Evolutionary conservation across 2,888 invertebrate genomes (phyloP).

Genomic region (Sphaerophoria rueppellii): DNA sequence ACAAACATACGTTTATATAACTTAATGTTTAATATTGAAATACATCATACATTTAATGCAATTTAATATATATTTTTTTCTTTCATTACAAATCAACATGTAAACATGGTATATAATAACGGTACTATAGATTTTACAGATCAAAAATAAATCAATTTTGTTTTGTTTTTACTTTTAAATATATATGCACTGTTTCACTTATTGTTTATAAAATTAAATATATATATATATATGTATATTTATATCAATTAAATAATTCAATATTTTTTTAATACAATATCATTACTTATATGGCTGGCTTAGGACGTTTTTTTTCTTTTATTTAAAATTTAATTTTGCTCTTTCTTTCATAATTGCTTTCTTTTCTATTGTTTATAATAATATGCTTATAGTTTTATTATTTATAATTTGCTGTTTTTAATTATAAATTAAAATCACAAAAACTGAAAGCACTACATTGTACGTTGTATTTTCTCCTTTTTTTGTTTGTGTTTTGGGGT

Average conservation of each 20-base stretch:
- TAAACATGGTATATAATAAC: constrained; percentile 67
- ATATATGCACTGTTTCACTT: constrained; percentile 48
- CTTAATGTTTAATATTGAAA: constrained; percentile 53
- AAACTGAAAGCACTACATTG: constrained; percentile 60
- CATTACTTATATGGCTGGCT: constrained; percentile 66
- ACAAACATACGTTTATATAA: constrained; percentile 18
- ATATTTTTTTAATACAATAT: constrained; percentile 51
- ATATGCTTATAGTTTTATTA: no score
- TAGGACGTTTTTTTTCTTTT: constrained; percentile 68
- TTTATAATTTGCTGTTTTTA: not conserved
- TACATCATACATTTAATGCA: constrained; percentile 65
- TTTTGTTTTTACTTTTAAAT: not conserved
- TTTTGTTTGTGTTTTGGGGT: not conserved
- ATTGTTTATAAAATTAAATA: constrained; percentile 60
- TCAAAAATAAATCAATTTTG: constrained; percentile 62
- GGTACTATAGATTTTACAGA: constrained; percentile 65
- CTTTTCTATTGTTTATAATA: constrained; percentile 18
- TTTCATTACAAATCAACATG: constrained; percentile 64
- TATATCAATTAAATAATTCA: constrained; percentile 48
- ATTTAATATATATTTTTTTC: constrained; percentile 1
- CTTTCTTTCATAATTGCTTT: constrained; percentile 22
- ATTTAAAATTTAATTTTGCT: constrained; percentile 31
- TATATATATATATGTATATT: constrained; percentile 55
- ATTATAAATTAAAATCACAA: constrained; percentile 30
- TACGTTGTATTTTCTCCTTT: constrained; percentile 46